These are phyloP conservation scores for Atta texana DNA, from an alignment of 1,140 invertebrate genomes.

Conservation along the genomic window DNA sequence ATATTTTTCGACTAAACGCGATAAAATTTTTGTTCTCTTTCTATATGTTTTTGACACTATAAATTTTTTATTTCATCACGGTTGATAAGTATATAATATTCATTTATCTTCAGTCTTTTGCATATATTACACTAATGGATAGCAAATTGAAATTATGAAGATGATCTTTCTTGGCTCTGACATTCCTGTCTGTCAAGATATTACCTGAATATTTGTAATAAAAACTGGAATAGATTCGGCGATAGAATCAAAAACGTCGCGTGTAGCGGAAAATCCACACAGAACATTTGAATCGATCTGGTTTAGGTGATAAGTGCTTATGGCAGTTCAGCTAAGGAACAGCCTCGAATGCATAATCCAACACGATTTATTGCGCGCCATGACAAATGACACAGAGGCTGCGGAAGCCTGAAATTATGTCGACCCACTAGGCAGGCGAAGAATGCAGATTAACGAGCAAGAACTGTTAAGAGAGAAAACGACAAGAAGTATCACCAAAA, in stretches of 20 bases:
- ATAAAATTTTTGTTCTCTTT: constrained; percentile 9
- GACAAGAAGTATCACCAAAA: constrained; percentile 47
- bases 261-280: constrained; percentile 47
- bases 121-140: not conserved
- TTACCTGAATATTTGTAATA: constrained; percentile 33
- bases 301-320: constrained; percentile 47
- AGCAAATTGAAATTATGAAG: constrained; percentile 1
- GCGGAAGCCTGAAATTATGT: constrained; percentile 47
- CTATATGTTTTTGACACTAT: too few relatives aligned
- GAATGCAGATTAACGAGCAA: constrained; percentile 67
- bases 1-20: not conserved
- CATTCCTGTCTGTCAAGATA: constrained; percentile 4
- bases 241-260: constrained; percentile 36
- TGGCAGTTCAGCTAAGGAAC: constrained; percentile 45
- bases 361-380: constrained; percentile 38
- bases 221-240: constrained; percentile 26
- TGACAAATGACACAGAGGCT: constrained; percentile 63
- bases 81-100: not conserved
- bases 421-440: constrained; percentile 33
- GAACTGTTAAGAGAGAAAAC: constrained; percentile 18
- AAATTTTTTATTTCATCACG: not conserved
- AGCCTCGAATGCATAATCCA: constrained; percentile 36
- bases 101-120: not conserved
- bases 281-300: constrained; percentile 22
- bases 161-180: constrained; percentile 10